Evolutionary conservation across 2,888 invertebrate species (phyloP).

Genomic region (Junonia oenone): DNA sequence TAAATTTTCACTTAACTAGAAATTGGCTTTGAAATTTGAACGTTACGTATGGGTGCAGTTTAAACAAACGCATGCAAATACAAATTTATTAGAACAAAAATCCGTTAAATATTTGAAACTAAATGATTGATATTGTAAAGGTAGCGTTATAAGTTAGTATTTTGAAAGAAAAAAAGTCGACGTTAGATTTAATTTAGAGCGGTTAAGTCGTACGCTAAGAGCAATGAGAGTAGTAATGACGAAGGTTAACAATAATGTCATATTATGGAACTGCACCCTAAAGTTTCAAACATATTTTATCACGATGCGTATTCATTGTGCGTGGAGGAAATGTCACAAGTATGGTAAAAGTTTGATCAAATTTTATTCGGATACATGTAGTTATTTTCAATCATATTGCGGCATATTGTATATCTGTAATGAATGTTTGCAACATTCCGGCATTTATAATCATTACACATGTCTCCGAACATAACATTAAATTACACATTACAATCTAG

Average conservation of each 20-base stretch:
- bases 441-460: constrained; percentile 15
- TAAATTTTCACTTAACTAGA: constrained; percentile 66
- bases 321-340: constrained; percentile 31
- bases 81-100: background rate
- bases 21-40: constrained; percentile 65
- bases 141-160: background rate
- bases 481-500: constrained; percentile 37
- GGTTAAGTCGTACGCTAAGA: background rate
- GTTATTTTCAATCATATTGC: background rate
- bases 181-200: background rate
- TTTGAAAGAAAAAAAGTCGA: background rate
- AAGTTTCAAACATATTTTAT: background rate
- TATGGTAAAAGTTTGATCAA: constrained; percentile 14
- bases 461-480: constrained; percentile 34
- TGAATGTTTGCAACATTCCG: background rate
- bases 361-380: constrained; percentile 15
- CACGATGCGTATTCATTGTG: constrained; percentile 48
- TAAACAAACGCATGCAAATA: background rate
- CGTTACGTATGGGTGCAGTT: constrained; percentile 22
- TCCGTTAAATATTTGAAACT: background rate
- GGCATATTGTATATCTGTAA: background rate
- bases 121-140: background rate
- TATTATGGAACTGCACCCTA: constrained; percentile 29
- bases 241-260: background rate
- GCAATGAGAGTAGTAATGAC: background rate